Percentiles rank a stretch among this genome's conserved stretches.
phyloP scores from a whole-genome alignment of 2,113 vertebrate species.

The Microcebus jonahi region DNA sequence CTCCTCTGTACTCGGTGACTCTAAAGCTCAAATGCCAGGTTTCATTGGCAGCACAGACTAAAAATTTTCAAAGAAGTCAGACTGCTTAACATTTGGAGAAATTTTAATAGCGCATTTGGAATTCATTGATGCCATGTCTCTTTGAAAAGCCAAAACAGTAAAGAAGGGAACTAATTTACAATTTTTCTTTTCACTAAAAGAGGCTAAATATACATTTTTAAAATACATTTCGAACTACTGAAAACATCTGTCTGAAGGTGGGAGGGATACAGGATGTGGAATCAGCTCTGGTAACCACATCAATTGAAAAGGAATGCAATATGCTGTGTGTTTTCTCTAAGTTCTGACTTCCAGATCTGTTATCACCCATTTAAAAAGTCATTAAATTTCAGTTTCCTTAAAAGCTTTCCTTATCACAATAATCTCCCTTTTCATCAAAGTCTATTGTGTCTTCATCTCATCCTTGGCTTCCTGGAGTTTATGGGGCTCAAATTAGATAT shows the following conservation, averaged over 20 bases:
- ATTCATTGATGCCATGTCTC: background rate
- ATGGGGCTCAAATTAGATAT: conserved; percentile 30
- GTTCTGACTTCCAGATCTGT: conserved; percentile 8
- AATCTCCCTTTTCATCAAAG: conserved; percentile 63
- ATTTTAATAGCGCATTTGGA: background rate
- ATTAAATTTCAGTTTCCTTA: conserved; percentile 56
- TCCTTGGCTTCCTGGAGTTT: conserved; percentile 57
- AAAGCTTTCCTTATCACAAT: conserved; percentile 43
- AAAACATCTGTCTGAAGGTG: conserved; percentile 42
- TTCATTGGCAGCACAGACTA: background rate
- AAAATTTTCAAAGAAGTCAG: background rate
- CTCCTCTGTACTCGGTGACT: background rate
- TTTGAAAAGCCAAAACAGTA: conserved; percentile 47
- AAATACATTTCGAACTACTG: conserved; percentile 28
- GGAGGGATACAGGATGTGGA: background rate
- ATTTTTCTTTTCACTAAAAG: conserved; percentile 34
- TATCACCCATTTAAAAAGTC: conserved; percentile 29
- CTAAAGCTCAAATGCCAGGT: background rate
- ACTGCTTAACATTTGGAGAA: background rate
- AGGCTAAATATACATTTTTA: conserved; percentile 20
- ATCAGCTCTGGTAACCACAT: background rate
- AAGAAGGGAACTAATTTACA: conserved; percentile 20
- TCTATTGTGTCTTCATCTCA: conserved; percentile 34
- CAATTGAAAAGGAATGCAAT: background rate
- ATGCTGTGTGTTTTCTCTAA: background rate